These are phyloP conservation scores for Melanostigma gelatinosum DNA, from an alignment of 2,113 vertebrate genomes.

Conservation along the genomic window DNA sequence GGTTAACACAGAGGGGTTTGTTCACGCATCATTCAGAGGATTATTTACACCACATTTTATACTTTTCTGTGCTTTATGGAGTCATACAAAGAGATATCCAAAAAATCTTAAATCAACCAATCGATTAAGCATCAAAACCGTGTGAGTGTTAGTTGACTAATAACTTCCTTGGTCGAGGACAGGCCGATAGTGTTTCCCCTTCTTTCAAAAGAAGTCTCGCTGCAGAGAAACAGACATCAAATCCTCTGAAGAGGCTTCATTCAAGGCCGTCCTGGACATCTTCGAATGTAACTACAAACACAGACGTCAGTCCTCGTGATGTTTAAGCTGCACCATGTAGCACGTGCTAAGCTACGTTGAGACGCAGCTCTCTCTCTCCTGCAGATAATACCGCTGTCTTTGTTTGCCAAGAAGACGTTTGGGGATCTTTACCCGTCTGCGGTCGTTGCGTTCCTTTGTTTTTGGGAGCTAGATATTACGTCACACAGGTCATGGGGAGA, in stretches of 20 bases:
- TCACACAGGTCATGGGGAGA: conserved; percentile 51
- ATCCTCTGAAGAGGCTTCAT: neutral
- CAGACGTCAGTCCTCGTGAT: neutral
- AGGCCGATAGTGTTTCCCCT: neutral
- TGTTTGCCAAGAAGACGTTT: conserved; percentile 40
- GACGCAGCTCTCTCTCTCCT: conserved; percentile 1
- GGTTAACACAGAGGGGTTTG: no score
- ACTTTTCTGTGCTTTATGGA: no score
- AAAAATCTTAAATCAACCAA: no score
- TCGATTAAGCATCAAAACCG: no score
- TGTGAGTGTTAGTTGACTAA: no score
- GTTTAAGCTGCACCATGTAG: neutral
- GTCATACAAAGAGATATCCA: no score
- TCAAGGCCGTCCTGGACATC: neutral
- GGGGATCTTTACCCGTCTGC: conserved; percentile 41
- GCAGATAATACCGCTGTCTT: neutral
- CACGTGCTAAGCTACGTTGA: neutral
- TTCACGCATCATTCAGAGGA: no score
- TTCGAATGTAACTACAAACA: neutral
- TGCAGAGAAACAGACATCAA: neutral
- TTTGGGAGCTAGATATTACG: conserved; percentile 45
- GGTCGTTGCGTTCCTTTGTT: conserved; percentile 54
- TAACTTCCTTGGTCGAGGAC: no score
- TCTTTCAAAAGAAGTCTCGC: neutral
- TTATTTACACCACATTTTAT: no score